Percentiles rank a stretch among this genome's conserved stretches.
Conservation (phyloP, 2,113 vertebrate species). For the Barbus barbus region DNA sequence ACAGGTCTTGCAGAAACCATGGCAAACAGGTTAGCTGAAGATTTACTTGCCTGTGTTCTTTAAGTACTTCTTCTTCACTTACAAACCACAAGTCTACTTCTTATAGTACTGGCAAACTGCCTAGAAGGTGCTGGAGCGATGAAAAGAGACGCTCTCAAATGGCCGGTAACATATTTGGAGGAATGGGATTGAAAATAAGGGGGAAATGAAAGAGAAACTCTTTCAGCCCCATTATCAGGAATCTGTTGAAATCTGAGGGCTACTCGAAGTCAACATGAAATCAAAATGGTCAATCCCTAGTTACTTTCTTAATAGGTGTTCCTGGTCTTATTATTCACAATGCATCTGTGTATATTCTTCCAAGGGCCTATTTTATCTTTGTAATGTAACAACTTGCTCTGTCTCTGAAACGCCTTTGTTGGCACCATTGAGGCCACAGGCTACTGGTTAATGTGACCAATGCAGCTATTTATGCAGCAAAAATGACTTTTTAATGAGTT, state of each 20-base stretch:
- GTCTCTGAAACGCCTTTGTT: neutral
- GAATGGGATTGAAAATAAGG: slow-evolving; percentile 10
- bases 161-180: neutral
- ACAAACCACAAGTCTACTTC: neutral
- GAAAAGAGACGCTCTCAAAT: slow-evolving; percentile 22
- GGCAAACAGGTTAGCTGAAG: slow-evolving; percentile 1
- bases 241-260: neutral
- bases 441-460: neutral
- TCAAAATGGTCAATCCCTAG: neutral
- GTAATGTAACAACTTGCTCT: neutral
- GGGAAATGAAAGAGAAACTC: slow-evolving; percentile 9
- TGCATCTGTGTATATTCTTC: neutral
- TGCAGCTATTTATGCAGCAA: neutral
- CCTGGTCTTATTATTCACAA: neutral
- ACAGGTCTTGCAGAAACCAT: slow-evolving; percentile 23
- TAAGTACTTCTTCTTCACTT: slow-evolving; percentile 30
- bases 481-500: neutral
- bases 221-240: neutral
- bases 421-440: neutral
- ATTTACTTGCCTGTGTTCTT: slow-evolving; percentile 28
- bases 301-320: neutral
- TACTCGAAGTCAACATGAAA: neutral
- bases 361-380: neutral
- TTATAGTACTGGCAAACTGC: neutral
- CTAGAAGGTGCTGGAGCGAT: slow-evolving; percentile 22